phyloP scores from a whole-genome alignment of 2,797 vertebrate genomes.

The Cygnus olor region DNA sequence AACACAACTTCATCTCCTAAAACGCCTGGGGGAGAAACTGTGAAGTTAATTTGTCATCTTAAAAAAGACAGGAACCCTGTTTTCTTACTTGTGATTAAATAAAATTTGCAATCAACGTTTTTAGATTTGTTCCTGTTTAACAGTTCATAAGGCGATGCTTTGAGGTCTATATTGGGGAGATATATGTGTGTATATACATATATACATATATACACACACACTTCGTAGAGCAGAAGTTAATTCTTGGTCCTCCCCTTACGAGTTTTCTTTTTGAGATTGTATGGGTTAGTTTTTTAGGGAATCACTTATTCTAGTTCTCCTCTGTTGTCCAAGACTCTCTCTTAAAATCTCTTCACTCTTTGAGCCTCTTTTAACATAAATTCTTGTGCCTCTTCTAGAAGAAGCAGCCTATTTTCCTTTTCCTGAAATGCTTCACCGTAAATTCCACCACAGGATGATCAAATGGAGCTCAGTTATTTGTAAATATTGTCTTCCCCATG shows the following conservation, averaged over 20 bases:
- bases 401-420: background rate
- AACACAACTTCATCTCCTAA: background rate
- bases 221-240: background rate
- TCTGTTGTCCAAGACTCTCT: background rate
- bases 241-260: background rate
- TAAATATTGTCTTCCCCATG: background rate
- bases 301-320: background rate
- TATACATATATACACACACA: rapidly evolving
- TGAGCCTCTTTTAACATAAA: background rate
- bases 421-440: background rate
- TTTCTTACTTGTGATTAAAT: background rate
- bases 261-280: background rate
- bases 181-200: background rate
- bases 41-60: background rate
- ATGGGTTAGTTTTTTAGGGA: background rate
- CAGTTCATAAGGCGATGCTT: background rate
- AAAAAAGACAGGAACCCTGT: background rate
- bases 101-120: background rate
- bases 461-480: background rate
- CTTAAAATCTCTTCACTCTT: background rate
- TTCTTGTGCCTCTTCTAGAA: background rate
- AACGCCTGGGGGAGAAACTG: background rate
- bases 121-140: background rate
- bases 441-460: background rate
- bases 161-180: background rate